A percentile compares a stretch with the other conserved stretches of the same genome.
Evolutionary conservation across 1,140 invertebrate species (phyloP).

Genomic region (Drosophila setifemur): DNA sequence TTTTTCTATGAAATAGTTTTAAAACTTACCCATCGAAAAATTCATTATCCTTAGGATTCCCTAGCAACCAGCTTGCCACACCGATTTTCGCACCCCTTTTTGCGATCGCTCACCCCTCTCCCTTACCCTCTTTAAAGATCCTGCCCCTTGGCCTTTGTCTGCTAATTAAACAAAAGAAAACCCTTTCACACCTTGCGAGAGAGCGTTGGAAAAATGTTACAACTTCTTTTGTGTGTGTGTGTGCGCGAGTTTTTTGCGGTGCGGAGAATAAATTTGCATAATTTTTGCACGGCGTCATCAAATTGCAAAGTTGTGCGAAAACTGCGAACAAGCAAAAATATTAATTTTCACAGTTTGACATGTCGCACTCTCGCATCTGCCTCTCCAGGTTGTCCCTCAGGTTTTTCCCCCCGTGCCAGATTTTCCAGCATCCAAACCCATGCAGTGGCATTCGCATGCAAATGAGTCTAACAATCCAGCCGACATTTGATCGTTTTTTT

Average conservation of each 20-base stretch:
- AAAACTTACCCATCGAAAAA: too few species aligned
- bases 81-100: constrained; percentile 19
- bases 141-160: constrained; percentile 43
- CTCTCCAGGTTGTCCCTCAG: constrained; percentile 21
- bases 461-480: constrained; percentile 73
- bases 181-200: constrained; percentile 68
- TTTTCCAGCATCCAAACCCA: neutral
- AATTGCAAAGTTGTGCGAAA: constrained; percentile 48
- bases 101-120: neutral
- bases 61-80: neutral
- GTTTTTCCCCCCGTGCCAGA: neutral
- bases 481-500: constrained; percentile 78
- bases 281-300: constrained; percentile 56
- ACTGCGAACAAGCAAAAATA: constrained; percentile 62
- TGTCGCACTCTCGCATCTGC: constrained; percentile 43
- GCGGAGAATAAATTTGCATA: constrained; percentile 71
- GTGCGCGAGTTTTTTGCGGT: neutral
- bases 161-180: constrained; percentile 75
- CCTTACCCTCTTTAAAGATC: neutral
- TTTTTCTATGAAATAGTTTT: too few species aligned
- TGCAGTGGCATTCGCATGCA: constrained; percentile 61
- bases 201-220: constrained; percentile 60
- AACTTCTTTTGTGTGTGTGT: constrained; percentile 70
- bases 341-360: constrained; percentile 76
- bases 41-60: neutral